Percentiles rank a stretch among this genome's conserved stretches.
These are phyloP conservation scores for Typhlomys cinereus DNA, from an alignment of 2,113 vertebrate genomes.

Conservation along the genomic window DNA sequence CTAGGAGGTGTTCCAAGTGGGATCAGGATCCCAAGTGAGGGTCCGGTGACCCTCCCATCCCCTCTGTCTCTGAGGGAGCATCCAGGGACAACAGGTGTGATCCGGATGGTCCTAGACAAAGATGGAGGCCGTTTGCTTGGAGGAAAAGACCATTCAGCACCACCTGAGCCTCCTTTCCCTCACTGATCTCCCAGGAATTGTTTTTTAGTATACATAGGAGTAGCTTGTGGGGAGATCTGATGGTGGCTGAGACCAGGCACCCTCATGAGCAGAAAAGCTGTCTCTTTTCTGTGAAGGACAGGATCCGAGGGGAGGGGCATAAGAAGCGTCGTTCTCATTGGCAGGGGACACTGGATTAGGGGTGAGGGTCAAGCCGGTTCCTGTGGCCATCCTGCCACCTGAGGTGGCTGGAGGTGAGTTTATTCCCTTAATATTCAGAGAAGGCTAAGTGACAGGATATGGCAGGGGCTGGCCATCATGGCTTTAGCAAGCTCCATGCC, in stretches of 20 bases:
- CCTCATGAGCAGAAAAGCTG: not conserved
- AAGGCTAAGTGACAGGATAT: not conserved
- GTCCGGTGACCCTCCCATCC: no score
- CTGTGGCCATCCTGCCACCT: not conserved
- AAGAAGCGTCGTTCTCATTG: not conserved
- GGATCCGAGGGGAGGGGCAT: accelerated
- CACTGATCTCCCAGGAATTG: not conserved
- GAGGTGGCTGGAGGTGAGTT: not conserved
- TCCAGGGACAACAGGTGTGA: no score
- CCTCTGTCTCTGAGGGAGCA: no score
- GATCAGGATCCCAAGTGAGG: no score
- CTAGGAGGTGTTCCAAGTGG: no score
- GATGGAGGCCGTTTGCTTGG: no score
- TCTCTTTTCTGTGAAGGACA: not conserved
- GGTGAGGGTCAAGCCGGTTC: not conserved
- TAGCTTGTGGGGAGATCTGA: accelerated
- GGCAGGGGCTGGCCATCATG: not conserved
- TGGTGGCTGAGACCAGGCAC: not conserved
- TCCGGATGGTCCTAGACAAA: no score
- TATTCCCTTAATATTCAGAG: not conserved
- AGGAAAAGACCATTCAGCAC: no score
- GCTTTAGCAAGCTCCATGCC: not conserved
- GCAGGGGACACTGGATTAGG: no score
- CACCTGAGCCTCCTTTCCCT: not conserved
- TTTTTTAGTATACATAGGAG: not conserved